Evolutionary conservation across 2,113 vertebrate species (phyloP).

Genomic region (Notothenia rossii): DNA sequence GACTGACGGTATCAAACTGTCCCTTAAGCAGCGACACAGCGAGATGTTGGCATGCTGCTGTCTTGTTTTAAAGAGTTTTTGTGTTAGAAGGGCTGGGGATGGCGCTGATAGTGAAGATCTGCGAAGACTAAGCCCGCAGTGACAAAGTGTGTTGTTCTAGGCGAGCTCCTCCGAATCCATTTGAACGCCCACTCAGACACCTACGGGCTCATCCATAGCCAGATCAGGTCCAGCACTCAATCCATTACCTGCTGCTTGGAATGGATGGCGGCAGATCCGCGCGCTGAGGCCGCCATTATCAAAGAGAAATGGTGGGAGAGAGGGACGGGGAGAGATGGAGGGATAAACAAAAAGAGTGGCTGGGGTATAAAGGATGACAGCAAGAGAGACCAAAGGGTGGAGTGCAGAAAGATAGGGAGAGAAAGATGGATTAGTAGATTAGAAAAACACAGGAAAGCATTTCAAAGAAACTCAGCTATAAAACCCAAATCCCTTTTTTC

Average conservation of each 20-base stretch:
- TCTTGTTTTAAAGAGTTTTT: conserved; percentile 40
- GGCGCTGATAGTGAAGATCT: conserved; percentile 33
- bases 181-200: conserved; percentile 79
- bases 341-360: conserved; percentile 56
- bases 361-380: conserved; percentile 44
- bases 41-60: conserved; percentile 18
- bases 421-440: conserved; percentile 24
- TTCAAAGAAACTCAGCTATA: not conserved
- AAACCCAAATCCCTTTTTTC: not conserved
- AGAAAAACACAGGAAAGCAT: not conserved
- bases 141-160: conserved; percentile 74
- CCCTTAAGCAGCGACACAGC: conserved; percentile 20
- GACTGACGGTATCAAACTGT: conserved; percentile 42
- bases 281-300: conserved; percentile 48
- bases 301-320: conserved; percentile 59
- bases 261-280: conserved; percentile 66
- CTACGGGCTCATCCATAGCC: conserved; percentile 76
- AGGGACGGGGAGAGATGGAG: conserved; percentile 45
- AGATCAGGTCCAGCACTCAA: conserved; percentile 65
- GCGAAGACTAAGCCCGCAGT: conserved; percentile 55
- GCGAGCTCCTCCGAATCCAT: conserved; percentile 65
- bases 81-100: conserved; percentile 30
- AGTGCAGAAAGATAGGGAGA: conserved; percentile 3
- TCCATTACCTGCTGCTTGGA: conserved; percentile 75
- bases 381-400: conserved; percentile 14